Base-by-base conservation (phyloP, 2,888 invertebrate species). In the Perizoma flavofasciatum region DNA sequence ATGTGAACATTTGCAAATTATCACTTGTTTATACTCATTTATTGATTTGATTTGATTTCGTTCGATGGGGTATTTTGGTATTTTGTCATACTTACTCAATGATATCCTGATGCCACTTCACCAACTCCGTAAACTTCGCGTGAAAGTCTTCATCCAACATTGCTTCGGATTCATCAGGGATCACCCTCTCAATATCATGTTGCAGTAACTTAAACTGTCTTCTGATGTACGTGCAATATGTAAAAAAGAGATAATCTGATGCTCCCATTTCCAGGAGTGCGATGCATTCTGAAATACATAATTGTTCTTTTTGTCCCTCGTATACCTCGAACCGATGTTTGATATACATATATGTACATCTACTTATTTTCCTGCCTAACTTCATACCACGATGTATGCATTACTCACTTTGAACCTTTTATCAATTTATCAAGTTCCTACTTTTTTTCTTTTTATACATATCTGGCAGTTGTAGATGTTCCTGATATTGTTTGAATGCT, bases 241-340 rank as follows among this genome's bases (percentile, higher is more conserved):
- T 79, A 49, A 78, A 82, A 50, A 77, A 79, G 5, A 83, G 68
- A 10, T 74, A 81, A 37, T 83, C 83, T 0, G 73, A 72, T 5
- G 73, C 79, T 0, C 75, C 75, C 43, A 83, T 71, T 5, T 74
- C 67, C 33, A 79, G 47, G 1, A 80, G 59, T 0, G 77, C 79
- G 51, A 82, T 64, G 61, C 71, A 75, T 69, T 80, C 83, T 83
- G 67, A 41, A 80, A 75, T n/a, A 45, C 0, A 5, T 2, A 41
- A 41, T 22, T 22, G 22, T 22, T 35, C 6, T 35, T 5, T 5
- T 35, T 22, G 22, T 2, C 22, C 22, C 22, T 22, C 22, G 22
- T 22, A 22, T 22, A 1, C 22, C 22, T 22, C 3, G 22, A 22
- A 22, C 3, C 22, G 22, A 22, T 22, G 22, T 22, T 22, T 22